phyloP scores from a whole-genome alignment of 2,113 vertebrate species.

The Tenebrosternarchus preto region DNA sequence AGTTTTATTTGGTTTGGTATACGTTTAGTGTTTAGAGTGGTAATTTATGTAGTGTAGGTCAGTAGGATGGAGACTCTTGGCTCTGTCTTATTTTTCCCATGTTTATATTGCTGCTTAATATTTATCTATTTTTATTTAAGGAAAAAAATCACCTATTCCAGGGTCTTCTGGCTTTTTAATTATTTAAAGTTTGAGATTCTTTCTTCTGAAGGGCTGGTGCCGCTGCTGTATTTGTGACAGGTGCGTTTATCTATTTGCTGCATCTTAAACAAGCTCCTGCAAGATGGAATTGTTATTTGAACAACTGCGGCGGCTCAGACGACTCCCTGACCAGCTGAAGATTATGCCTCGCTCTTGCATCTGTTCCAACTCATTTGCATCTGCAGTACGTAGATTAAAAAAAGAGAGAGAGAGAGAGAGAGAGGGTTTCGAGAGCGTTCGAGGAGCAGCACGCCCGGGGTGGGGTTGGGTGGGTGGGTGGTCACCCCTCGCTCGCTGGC shows the following conservation, averaged over 20 bases:
- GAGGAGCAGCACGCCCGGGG: background rate
- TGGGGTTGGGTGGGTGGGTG: slow-evolving; percentile 23
- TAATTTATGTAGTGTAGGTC: no score
- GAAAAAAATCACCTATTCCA: background rate
- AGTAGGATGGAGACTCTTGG: background rate
- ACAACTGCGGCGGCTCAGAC: slow-evolving; percentile 38
- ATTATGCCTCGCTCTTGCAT: slow-evolving; percentile 37
- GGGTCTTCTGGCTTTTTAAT: background rate
- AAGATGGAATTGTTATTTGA: slow-evolving; percentile 45
- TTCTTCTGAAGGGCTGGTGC: background rate
- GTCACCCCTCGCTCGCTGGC: slow-evolving; percentile 28
- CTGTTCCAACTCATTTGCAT: slow-evolving; percentile 50
- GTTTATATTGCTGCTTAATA: background rate
- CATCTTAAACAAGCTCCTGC: slow-evolving; percentile 14
- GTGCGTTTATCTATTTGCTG: background rate
- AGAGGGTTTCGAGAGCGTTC: slow-evolving; percentile 45
- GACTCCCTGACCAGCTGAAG: slow-evolving; percentile 43
- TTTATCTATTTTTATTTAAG: background rate
- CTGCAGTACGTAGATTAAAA: slow-evolving; percentile 51
- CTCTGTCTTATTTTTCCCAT: background rate
- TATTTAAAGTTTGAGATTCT: background rate
- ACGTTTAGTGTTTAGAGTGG: background rate
- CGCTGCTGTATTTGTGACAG: background rate
- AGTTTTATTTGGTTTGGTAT: no score
- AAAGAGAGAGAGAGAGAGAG: no score